These are phyloP conservation scores for Magallana angulata DNA, from an alignment of 1,140 invertebrate genomes.

Conservation along the genomic window DNA sequence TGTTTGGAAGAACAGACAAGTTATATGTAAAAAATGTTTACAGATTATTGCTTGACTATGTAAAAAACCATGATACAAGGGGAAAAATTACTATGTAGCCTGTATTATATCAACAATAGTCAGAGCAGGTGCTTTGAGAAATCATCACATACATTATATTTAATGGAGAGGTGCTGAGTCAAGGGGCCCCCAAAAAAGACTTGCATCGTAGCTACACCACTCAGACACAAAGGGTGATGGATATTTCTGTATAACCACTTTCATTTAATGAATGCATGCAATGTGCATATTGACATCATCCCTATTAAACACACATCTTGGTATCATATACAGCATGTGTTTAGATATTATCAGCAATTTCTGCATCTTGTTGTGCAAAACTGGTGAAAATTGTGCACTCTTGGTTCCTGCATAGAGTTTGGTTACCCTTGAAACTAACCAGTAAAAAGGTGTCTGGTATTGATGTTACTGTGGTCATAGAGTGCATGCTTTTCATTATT, in stretches of 20 bases:
- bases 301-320: background rate
- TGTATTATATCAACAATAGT: background rate
- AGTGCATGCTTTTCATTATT: background rate
- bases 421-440: background rate
- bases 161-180: too few relatives aligned
- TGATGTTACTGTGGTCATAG: background rate
- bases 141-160: too few relatives aligned
- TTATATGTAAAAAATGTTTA: background rate
- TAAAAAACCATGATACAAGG: background rate
- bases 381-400: background rate
- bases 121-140: constrained; percentile 17
- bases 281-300: constrained; percentile 2
- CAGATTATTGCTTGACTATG: background rate
- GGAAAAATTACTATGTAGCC: background rate
- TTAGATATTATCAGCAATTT: background rate
- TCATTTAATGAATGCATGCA: background rate
- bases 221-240: background rate
- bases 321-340: background rate
- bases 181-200: too few relatives aligned
- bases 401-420: background rate
- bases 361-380: background rate
- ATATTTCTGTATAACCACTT: background rate
- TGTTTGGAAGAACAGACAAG: background rate
- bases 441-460: background rate
- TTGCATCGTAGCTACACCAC: too few relatives aligned